Base-by-base conservation (phyloP, 2,113 vertebrate species). In the Rostratula benghalensis region DNA sequence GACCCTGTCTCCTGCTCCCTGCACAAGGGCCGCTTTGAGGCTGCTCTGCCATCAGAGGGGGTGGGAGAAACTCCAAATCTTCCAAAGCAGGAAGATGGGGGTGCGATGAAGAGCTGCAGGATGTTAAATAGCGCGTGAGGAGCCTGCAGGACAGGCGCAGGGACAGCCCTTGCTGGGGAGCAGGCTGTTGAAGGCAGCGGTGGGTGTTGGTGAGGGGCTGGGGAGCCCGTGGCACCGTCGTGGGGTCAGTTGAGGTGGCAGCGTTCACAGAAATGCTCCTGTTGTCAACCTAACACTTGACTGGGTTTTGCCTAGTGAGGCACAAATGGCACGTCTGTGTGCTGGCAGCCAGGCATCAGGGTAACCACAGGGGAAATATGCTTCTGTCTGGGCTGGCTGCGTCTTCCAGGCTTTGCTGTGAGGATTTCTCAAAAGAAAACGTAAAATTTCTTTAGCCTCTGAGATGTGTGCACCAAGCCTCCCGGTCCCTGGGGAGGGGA, bases 301-400 rank as follows among this genome's bases (percentile, higher is more conserved):
- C 56, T 92, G 89, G 77, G 51, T 77, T 97, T 70, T 91, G 96
- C 94, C 93, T 43, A 64, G 87, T 4, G 77, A 91, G 89, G 91
- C 94, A 93, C 94, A 87, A 94, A 94, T 46, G 19, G 68, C 69
- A n/a, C 17, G 91, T 75, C 83, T 91, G 45, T 53, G 80, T 30
- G 86, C 87, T 91, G 95, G 87, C 96, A 91, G 91, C 2, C 56
- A 56, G 71, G 71, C 94, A 83, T 35, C 91, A 74, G 77, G 31
- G 51, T 5, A 91, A 74, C 91, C 94, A 77, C 86, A 33, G 75
- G 91, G 93, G 95, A 94, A 94, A 94, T 74, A 33, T 30, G 65
- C 59, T 83, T 70, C 80, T 46, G 86, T 87, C 95, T 82, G 89
- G 92, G 59, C 76, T 94, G 7, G 2, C 91, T 87, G 73, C 73